These are phyloP conservation scores for Poicephalus meyeri DNA, from an alignment of 2,113 vertebrate genomes.

Conservation along the genomic window DNA sequence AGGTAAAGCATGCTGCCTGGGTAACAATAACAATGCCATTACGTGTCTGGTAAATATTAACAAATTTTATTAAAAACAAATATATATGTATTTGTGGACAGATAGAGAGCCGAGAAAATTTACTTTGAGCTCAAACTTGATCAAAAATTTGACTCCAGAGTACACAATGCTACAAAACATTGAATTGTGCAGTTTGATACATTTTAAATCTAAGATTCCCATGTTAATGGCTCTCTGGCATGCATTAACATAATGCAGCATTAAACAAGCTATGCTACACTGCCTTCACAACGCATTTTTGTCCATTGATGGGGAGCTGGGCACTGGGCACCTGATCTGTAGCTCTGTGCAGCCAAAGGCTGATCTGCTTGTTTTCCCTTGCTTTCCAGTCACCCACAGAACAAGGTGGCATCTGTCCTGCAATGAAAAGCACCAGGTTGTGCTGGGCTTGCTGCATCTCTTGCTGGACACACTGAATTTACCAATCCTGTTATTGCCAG, in stretches of 20 bases:
- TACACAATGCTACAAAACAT: neutral
- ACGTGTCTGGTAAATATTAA: slow-evolving; percentile 16
- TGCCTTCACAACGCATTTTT: neutral
- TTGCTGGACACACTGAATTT: neutral
- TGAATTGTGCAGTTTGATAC: neutral
- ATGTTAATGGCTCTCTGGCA: neutral
- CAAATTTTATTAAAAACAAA: slow-evolving; percentile 42
- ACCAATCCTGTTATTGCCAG: neutral
- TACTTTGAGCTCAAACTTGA: slow-evolving; percentile 26
- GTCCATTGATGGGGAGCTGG: slow-evolving; percentile 8
- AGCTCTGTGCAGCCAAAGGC: neutral
- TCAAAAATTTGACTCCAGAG: neutral
- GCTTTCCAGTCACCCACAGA: neutral
- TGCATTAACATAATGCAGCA: slow-evolving; percentile 55
- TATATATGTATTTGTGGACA: neutral
- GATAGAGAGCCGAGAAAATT: neutral
- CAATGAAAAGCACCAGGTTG: neutral
- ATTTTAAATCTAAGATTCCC: neutral
- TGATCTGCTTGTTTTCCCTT: neutral
- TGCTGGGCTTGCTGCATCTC: neutral
- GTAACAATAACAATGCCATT: slow-evolving; percentile 41
- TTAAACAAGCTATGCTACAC: slow-evolving; percentile 54
- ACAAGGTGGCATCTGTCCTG: neutral
- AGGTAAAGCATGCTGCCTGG: neutral
- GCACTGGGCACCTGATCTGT: slow-evolving; percentile 7